These are phyloP conservation scores for Drosophila rufa DNA, from an alignment of 1,140 invertebrate species.

Conservation along the genomic window DNA sequence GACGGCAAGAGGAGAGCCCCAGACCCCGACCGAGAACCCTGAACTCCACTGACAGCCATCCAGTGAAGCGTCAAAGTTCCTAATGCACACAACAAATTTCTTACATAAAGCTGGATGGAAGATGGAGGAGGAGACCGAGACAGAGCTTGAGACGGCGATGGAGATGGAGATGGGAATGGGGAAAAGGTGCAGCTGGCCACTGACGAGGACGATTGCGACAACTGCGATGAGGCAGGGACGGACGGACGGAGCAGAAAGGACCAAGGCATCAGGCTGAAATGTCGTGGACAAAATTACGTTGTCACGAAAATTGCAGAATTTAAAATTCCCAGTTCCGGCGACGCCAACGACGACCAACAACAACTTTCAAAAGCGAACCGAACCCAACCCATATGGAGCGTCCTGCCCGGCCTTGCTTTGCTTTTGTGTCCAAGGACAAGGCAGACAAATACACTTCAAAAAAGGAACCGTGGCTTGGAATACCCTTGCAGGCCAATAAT, in stretches of 20 bases:
- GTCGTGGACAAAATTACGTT: constrained; percentile 85
- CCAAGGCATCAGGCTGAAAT: constrained; percentile 75
- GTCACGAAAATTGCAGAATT: constrained; percentile 85
- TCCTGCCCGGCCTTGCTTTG: constrained; percentile 59
- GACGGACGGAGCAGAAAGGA: constrained; percentile 27
- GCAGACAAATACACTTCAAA: constrained; percentile 65
- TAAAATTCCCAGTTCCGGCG: constrained; percentile 84
- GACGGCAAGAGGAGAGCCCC: constrained; percentile 40
- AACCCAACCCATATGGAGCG: constrained; percentile 66
- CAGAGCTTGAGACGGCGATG: neutral
- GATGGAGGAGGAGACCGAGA: neutral
- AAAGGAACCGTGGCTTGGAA: constrained; percentile 1
- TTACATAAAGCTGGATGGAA: constrained; percentile 51
- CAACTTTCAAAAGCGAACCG: constrained; percentile 33
- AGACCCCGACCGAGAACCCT: constrained; percentile 7
- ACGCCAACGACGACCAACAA: constrained; percentile 41
- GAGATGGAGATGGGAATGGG: neutral
- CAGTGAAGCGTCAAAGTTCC: constrained; percentile 84
- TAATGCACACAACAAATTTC: constrained; percentile 85
- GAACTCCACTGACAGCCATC: constrained; percentile 75
- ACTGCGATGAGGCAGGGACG: constrained; percentile 13
- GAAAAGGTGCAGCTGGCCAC: constrained; percentile 56
- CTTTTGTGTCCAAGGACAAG: constrained; percentile 74
- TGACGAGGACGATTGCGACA: constrained; percentile 49
- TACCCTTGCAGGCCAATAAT: neutral